Evolutionary conservation across 2,113 vertebrate species (phyloP), one percentile per base, ranked within the genome.

Genomic region (Prolemur simus): DNA sequence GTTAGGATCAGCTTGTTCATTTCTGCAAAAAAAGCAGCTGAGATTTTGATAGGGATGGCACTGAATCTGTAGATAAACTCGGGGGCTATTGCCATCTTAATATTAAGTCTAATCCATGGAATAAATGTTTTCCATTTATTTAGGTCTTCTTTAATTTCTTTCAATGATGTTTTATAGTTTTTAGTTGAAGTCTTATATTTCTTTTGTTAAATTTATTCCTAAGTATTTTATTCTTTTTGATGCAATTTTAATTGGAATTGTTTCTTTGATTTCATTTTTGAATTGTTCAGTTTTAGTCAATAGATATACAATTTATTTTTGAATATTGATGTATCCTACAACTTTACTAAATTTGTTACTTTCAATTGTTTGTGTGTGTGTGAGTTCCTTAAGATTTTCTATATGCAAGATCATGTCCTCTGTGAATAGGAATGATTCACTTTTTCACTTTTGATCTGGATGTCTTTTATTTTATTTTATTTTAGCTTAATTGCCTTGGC

Each of bases 121-220:
- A 27, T 37, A 5, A 18, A 29, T 71, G 39, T 60, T 45, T 87
- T 71, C 23, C 56, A 81, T 92, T 76, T 78, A 66, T 37, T 84
- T 12, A 85, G 54, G 27, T 58, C 9, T 85, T 89, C 52, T 82
- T 90, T 32, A 87, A 54, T 93, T 68, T 71, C 29, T 83, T 88
- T 92, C 13, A 47, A 23, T 94, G 39, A 66, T 80, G 11, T 81
- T 86, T 81, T 69, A 0, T 76, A 91, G n/a, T 69, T 76, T 94
- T 81, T 17, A 39, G 63, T 91, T 25, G 60, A 49, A 81, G 42
- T 87, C 58, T 77, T 77, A 11, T 13, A 52, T 12, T 91, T 94
- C 21, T 87, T 87, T 91, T 82, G 82, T 69, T 87, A 68, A 91
- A 52, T 39, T 74, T 47, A 91, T 96, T 86, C 23, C 12, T 69